phyloP scores from a whole-genome alignment of 2,888 invertebrate genomes.

The Deroplatys truncata region DNA sequence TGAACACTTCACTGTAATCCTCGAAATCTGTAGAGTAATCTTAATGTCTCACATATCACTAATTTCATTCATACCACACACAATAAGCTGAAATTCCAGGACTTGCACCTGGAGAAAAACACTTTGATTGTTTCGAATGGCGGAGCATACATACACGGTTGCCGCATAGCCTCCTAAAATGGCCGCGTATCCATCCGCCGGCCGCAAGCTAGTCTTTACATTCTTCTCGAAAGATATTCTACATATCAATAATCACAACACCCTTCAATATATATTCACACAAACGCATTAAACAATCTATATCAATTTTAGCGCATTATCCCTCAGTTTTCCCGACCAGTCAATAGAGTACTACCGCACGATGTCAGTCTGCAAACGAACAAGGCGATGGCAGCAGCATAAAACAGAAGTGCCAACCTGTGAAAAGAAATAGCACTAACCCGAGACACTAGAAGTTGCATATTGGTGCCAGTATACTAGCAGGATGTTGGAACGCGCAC shows the following conservation, averaged over 20 bases:
- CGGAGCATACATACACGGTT: constrained; percentile 62
- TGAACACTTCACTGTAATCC: constrained; percentile 30
- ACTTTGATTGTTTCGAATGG: constrained; percentile 68
- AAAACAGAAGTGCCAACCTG: constrained; percentile 13
- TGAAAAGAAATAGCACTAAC: neutral
- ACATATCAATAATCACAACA: constrained; percentile 1
- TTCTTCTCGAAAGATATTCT: constrained; percentile 16
- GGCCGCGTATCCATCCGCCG: constrained; percentile 55
- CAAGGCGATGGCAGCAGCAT: constrained; percentile 26
- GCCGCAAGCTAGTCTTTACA: constrained; percentile 29
- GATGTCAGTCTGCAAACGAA: constrained; percentile 23
- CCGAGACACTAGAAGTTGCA: neutral
- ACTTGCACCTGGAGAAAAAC: constrained; percentile 58
- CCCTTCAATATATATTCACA: neutral
- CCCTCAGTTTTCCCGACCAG: constrained; percentile 13
- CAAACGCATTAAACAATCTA: neutral
- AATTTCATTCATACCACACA: constrained; percentile 26
- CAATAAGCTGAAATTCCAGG: constrained; percentile 52
- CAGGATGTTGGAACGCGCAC: neutral
- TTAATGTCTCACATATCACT: constrained; percentile 26
- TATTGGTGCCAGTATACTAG: neutral
- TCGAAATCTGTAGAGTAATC: constrained; percentile 16
- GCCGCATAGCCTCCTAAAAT: constrained; percentile 68
- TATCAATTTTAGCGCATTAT: constrained; percentile 7
- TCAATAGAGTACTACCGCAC: constrained; percentile 27